phyloP scores from a whole-genome alignment of 2,113 vertebrate species.

The Montifringilla adamsi region DNA sequence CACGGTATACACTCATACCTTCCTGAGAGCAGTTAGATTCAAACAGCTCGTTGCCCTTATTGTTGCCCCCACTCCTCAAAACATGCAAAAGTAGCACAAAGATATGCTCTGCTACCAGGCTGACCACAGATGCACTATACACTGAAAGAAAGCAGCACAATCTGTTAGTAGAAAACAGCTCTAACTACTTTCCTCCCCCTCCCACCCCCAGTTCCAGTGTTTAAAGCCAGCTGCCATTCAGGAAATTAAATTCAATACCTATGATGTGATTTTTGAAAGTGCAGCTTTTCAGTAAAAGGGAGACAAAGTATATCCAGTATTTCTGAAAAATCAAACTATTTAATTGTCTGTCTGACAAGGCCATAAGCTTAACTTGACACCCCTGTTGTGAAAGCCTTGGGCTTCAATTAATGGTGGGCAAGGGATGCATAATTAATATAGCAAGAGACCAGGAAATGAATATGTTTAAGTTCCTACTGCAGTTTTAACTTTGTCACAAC shows the following conservation, averaged over 20 bases:
- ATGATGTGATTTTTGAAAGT: background rate
- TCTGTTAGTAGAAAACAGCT: background rate
- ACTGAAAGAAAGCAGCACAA: background rate
- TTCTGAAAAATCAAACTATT: background rate
- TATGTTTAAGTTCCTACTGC: background rate
- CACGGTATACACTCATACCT: accelerated
- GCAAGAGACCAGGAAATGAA: conserved; percentile 33
- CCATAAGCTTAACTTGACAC: background rate
- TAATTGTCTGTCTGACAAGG: conserved; percentile 6
- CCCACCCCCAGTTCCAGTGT: background rate
- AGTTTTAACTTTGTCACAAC: conserved; percentile 2
- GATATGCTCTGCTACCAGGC: background rate
- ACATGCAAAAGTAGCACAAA: background rate
- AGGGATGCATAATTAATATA: conserved; percentile 38
- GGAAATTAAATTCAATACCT: conserved; percentile 34
- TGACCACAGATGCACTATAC: background rate
- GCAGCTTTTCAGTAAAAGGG: background rate
- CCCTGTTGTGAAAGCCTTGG: conserved; percentile 19
- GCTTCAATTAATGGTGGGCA: conserved; percentile 15
- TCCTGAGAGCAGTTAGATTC: background rate
- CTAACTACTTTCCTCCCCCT: background rate
- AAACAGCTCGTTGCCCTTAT: background rate
- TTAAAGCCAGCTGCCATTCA: background rate
- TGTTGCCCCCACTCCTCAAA: background rate
- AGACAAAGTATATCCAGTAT: background rate